Conservation (phyloP, 1,140 invertebrate genomes). For the Drosophila insularis region DNA sequence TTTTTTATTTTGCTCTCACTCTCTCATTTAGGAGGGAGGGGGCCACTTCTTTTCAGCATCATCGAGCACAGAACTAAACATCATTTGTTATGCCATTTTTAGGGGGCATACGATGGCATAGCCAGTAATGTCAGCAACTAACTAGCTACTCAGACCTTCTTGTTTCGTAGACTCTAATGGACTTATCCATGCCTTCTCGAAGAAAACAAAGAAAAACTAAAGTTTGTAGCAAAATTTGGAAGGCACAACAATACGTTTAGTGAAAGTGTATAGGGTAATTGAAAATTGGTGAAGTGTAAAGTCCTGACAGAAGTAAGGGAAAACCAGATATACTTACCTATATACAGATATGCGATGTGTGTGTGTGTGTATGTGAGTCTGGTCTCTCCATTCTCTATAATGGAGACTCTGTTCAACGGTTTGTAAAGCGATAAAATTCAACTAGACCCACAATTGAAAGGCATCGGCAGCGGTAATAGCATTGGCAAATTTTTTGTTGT, state of each 20-base stretch:
- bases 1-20: constrained; percentile 33
- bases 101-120: constrained; percentile 12
- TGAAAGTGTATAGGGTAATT: constrained; percentile 59
- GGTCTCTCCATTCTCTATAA: constrained; percentile 12
- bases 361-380: neutral
- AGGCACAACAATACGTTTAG: neutral
- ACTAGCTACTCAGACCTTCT: constrained; percentile 28
- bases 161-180: constrained; percentile 30
- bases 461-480: constrained; percentile 5
- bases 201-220: constrained; percentile 26
- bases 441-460: constrained; percentile 14
- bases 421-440: constrained; percentile 75
- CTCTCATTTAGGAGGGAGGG: neutral
- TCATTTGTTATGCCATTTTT: constrained; percentile 54
- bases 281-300: constrained; percentile 78
- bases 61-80: constrained; percentile 70
- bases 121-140: constrained; percentile 46
- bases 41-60: constrained; percentile 68
- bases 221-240: neutral
- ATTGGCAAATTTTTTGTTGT: neutral
- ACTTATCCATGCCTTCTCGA: constrained; percentile 16
- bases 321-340: neutral
- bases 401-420: constrained; percentile 41
- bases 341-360: neutral
- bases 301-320: neutral